phyloP scores from a whole-genome alignment of 2,888 invertebrate species.

The Leptodirus hochenwartii region DNA sequence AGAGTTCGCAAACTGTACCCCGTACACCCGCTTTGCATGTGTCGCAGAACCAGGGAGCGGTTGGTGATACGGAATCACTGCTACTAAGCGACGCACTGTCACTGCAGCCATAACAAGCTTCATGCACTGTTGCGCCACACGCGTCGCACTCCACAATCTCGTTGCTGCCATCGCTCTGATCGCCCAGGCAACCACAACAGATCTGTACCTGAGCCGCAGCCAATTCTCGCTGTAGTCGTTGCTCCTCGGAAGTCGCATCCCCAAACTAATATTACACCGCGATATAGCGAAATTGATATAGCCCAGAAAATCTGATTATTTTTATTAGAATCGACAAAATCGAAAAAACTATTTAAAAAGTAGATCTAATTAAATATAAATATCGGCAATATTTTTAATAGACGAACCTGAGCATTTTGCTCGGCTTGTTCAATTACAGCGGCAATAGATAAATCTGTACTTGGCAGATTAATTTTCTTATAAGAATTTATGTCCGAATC shows the following conservation, averaged over 20 bases:
- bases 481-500: too few species aligned
- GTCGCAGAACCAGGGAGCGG: conserved; percentile 99
- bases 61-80: conserved; percentile 85
- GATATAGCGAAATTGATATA: too few species aligned
- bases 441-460: too few species aligned
- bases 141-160: conserved; percentile 96
- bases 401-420: too few species aligned
- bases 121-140: conserved; percentile 91
- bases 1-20: conserved; percentile 85
- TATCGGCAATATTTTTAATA: too few species aligned
- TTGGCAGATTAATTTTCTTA: too few species aligned
- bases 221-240: too few species aligned
- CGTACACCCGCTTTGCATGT: conserved; percentile 83
- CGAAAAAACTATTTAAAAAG: conserved; percentile 9
- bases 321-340: too few species aligned
- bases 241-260: too few species aligned
- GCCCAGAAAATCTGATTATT: too few species aligned
- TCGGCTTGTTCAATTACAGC: too few species aligned
- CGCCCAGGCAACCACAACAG: conserved; percentile 85
- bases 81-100: conserved; percentile 83
- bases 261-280: too few species aligned
- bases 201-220: conserved; percentile 64
- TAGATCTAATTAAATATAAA: not conserved
- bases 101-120: conserved; percentile 91
- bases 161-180: conserved; percentile 81